Base-by-base conservation (phyloP, 2,113 vertebrate species). In the Leuciscus idus region DNA sequence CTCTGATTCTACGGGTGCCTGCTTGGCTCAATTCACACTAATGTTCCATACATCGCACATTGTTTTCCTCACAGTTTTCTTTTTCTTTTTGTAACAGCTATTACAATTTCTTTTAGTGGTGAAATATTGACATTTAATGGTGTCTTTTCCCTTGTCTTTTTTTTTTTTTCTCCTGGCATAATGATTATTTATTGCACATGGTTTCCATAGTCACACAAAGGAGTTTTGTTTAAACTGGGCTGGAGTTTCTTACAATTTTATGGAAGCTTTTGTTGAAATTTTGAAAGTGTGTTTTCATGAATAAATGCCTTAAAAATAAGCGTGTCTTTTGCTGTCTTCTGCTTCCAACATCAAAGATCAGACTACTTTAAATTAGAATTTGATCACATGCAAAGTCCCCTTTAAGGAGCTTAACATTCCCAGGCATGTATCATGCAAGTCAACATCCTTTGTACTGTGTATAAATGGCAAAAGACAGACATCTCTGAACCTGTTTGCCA, bases 281-380 rank as follows among this genome's bases (percentile, higher is more conserved):
- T 92, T 88, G 84, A 93, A 91, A 93, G 90, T 95, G 94, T 95
- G 94, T 95, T 95, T 95, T 95, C 92, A 95, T 94, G 91, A 95
- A 95, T 95, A 95, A 95, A 95, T 95, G 94, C 93, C 94, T 95
- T 95, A 94, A 91, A 95, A 94, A 92, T 21, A 89, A 50, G 50
- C 13, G 8, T 30, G 26, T 50, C 4, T 2, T 13, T 30, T 70
- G 19, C 19, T 21, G 81, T 73, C 2, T 91, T 81, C 23, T 81
- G 36, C 76, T 43, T 26, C 9, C 19, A 12, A 72, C 68, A 23
- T 70, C 19, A 70, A 39, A 39, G 33, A 11, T 70, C 17, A 70
- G n/a, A 78, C 4, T 82, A 26, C 39, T 21, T 26, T 52, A 48
- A 59, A 19, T 12, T 70, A 39, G 8, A 39, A 70, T 70, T 19